Evolutionary conservation across 2,113 vertebrate species (phyloP).

Genomic region (Numenius arquata): DNA sequence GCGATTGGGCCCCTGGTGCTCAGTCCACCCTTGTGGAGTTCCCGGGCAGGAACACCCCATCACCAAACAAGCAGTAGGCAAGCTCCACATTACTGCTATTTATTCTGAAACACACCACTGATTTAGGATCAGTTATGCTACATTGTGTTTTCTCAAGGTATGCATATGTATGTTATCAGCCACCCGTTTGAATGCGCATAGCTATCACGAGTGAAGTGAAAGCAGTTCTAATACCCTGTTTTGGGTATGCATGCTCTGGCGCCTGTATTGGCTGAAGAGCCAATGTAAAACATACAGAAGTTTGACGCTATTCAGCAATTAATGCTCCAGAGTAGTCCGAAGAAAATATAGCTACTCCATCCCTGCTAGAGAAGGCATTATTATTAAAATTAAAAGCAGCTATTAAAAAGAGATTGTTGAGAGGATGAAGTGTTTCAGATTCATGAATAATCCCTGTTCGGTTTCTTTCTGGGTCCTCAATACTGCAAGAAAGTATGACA

Average conservation of each 20-base stretch:
- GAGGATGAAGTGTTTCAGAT: neutral
- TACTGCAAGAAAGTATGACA: neutral
- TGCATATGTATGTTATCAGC: neutral
- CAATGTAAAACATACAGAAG: neutral
- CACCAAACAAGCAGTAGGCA: neutral
- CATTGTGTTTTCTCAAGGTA: neutral
- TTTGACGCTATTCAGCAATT: neutral
- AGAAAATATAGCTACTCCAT: neutral
- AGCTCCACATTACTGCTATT: neutral
- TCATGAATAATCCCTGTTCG: neutral
- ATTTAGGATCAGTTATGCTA: conserved; percentile 15
- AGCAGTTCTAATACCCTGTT: neutral
- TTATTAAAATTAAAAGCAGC: neutral
- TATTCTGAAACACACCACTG: neutral
- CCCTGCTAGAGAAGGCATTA: neutral
- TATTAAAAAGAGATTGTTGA: neutral
- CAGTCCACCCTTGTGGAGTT: neutral
- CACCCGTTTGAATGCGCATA: neutral
- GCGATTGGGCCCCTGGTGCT: neutral
- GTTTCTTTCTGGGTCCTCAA: neutral
- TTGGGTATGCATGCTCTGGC: neutral
- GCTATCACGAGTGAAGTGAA: neutral
- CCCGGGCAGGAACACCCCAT: neutral
- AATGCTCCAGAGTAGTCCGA: neutral
- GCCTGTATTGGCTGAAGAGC: neutral